Evolutionary conservation across 2,113 vertebrate species (phyloP).

Genomic region (Merops nubicus): DNA sequence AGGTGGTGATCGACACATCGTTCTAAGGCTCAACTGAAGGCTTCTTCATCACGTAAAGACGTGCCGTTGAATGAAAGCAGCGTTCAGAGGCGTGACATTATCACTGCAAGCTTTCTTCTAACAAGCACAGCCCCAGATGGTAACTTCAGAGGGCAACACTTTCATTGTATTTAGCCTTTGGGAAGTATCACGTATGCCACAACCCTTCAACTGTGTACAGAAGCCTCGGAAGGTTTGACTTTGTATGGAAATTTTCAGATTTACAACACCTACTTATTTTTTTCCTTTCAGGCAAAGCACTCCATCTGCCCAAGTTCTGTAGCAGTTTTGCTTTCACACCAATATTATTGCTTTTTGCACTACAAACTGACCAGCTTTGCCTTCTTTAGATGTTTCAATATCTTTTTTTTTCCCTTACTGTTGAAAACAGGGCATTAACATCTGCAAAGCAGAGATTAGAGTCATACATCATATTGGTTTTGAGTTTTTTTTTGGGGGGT

Average conservation of each 20-base stretch:
- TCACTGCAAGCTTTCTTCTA: background rate
- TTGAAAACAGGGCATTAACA: constrained; percentile 23
- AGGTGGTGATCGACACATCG: background rate
- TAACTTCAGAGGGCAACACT: background rate
- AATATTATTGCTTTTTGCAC: background rate
- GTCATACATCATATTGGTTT: constrained; percentile 33
- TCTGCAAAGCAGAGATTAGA: constrained; percentile 54
- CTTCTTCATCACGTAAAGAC: background rate
- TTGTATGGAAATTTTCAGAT: background rate
- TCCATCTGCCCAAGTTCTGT: background rate
- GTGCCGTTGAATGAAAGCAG: background rate
- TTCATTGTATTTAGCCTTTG: background rate
- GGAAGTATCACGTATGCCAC: background rate
- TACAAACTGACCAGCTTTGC: background rate
- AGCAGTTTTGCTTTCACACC: background rate
- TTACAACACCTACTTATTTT: background rate
- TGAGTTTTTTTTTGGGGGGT: background rate
- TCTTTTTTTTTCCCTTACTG: background rate
- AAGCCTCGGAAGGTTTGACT: background rate
- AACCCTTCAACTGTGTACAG: background rate
- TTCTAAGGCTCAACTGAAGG: background rate
- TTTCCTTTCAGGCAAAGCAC: background rate
- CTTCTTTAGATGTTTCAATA: background rate
- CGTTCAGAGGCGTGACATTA: background rate
- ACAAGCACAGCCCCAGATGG: background rate